Evolutionary conservation across 2,797 vertebrate species (phyloP).

Genomic region (Pseudopleuronectes americanus): DNA sequence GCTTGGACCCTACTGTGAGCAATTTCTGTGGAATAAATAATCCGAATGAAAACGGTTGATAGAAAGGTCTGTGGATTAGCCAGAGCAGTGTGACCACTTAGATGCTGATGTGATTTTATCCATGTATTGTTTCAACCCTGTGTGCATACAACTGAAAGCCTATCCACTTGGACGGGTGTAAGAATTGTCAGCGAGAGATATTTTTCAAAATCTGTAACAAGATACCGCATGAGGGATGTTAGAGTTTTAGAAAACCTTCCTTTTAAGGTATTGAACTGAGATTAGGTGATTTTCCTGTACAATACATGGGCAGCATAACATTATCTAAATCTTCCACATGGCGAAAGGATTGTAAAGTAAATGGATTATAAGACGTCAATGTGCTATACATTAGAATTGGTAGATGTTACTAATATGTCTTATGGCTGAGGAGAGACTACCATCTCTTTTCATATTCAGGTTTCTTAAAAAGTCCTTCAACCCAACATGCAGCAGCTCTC

Average conservation of each 20-base stretch:
- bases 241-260: background rate
- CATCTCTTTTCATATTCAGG: constrained; percentile 27
- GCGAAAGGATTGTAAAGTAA: background rate
- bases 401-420: constrained; percentile 6
- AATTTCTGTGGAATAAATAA: too few relatives aligned
- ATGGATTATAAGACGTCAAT: background rate
- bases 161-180: too few relatives aligned
- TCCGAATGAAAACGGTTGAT: too few relatives aligned
- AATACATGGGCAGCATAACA: background rate
- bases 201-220: background rate
- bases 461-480: constrained; percentile 31
- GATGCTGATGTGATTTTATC: too few relatives aligned
- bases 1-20: too few relatives aligned
- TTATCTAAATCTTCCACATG: background rate
- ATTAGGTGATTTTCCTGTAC: background rate
- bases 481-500: constrained; percentile 6
- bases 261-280: background rate
- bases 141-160: too few relatives aligned
- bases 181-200: too few relatives aligned
- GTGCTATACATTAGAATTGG: background rate
- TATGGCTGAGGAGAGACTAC: background rate
- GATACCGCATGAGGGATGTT: background rate
- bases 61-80: background rate
- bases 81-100: background rate
- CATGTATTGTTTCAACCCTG: too few relatives aligned